A percentile compares a stretch with the other conserved stretches of the same genome.
These are phyloP conservation scores for Eristalis tenax DNA, from an alignment of 2,888 invertebrate genomes.

Conservation along the genomic window DNA sequence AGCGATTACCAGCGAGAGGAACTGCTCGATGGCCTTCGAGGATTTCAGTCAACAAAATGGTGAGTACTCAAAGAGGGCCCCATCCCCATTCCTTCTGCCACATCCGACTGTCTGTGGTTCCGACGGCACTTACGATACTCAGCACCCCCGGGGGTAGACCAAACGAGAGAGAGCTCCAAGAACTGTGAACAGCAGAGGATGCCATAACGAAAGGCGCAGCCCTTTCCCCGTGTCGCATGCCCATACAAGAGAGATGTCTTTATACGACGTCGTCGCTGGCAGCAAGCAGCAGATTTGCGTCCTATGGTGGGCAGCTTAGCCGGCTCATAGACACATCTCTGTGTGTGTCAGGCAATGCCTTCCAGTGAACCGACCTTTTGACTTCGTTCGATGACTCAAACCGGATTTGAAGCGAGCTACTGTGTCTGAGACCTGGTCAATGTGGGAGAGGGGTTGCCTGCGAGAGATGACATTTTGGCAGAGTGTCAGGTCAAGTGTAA, in stretches of 20 bases:
- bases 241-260: background rate
- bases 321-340: background rate
- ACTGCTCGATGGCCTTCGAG: slow-evolving; percentile 77
- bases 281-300: background rate
- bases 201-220: background rate
- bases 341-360: background rate
- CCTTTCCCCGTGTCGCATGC: background rate
- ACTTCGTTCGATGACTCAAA: background rate
- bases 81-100: no score
- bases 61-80: slow-evolving; percentile 12
- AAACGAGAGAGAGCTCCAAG: background rate
- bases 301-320: background rate
- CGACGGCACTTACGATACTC: background rate
- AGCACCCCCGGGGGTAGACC: background rate
- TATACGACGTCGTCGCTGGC: no score
- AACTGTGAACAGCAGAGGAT: background rate
- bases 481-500: background rate
- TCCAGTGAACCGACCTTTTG: background rate
- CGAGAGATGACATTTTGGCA: background rate
- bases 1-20: slow-evolving; percentile 75
- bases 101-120: background rate
- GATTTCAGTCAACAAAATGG: slow-evolving; percentile 75
- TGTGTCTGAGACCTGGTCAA: background rate
- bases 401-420: background rate
- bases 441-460: background rate